Evolutionary conservation across 2,888 invertebrate species (phyloP).

Genomic region (Sclerodermus sp.): DNA sequence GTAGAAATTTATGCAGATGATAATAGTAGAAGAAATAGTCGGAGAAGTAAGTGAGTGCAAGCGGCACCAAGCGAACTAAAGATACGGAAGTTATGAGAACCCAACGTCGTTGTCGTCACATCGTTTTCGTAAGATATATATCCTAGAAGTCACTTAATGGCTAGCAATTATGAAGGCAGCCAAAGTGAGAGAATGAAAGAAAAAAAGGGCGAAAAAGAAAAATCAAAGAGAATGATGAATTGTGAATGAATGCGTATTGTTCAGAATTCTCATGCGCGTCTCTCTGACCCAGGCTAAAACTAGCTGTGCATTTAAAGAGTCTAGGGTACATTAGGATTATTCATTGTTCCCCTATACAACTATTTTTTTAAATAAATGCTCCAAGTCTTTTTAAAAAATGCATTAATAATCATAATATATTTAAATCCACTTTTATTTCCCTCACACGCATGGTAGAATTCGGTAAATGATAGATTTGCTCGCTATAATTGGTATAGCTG

Average conservation of each 20-base stretch:
- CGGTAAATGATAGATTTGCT: too few relatives aligned
- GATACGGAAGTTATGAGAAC: constrained; percentile 29
- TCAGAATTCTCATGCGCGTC: constrained; percentile 12
- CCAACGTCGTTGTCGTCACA: constrained; percentile 13
- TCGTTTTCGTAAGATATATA: not conserved
- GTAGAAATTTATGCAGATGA: constrained; percentile 23
- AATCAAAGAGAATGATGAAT: constrained; percentile 20
- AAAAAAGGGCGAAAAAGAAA: constrained; percentile 13
- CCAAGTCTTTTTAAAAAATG: too few relatives aligned
- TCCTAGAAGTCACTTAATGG: constrained; percentile 30
- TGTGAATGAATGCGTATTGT: constrained; percentile 14
- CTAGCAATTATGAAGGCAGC: constrained; percentile 35
- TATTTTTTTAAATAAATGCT: too few relatives aligned
- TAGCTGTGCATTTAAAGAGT: constrained; percentile 9
- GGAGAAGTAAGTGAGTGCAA: constrained; percentile 1
- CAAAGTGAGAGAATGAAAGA: constrained; percentile 15
- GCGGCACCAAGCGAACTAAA: constrained; percentile 7
- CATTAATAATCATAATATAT: too few relatives aligned
- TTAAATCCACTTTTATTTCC: too few relatives aligned
- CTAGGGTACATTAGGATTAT: constrained; percentile 1
- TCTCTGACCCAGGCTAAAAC: constrained; percentile 12
- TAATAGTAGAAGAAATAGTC: constrained; percentile 6
- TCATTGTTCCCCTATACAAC: not conserved
- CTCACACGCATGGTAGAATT: too few relatives aligned
- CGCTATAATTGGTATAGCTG: too few relatives aligned